Evolutionary conservation across 2,797 vertebrate species (phyloP), one percentile per base, ranked within the genome.

Genomic region (Rhinatrema bivittatum): DNA sequence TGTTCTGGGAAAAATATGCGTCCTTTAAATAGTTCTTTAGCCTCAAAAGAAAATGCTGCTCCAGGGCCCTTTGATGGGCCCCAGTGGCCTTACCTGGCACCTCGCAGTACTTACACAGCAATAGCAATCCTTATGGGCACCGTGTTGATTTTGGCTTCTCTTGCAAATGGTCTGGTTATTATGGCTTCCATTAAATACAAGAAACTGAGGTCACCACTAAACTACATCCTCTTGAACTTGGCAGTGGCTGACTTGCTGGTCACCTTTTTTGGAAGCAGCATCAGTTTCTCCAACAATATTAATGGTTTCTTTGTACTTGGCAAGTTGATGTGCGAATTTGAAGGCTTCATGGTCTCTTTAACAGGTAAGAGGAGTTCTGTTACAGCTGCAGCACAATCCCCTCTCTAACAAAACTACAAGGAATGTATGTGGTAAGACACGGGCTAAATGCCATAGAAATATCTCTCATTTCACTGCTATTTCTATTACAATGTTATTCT

Each of bases 291-390:
- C 56, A 79, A 68, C 60, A 79, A 78, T 41, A 14, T 62, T 46
- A 16, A 16, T 0, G 68, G 75, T 33, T 76, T 68, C 52, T 76
- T 75, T 1, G 16, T 46, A 1, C 28, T 71, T 0, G 61, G 76
- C 31, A 13, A 36, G 0, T 3, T 2, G 1, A 5, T 62, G 19
- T 71, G 75, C 1, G 12, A 64, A 50, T 61, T 78, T n/a, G 75
- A 79, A 55, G 76, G 73, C 37, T 79, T 76, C 68, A 60, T 76
- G 68, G 70, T 79, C 16, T 67, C 73, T 16, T 38, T 79, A 26
- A 78, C 73, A 20, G 75, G 73, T 78, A 25, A 64, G 53, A 33
- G 9, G 8, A 8, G 2, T 20, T n/a, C n/a, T n/a, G 22, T 5
- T 19, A 9, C 21, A n/a, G n/a, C n/a, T n/a, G n/a, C n/a, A n/a